A percentile compares a stretch with the other conserved stretches of the same genome.
These are phyloP conservation scores for Stenchaetothrips biformis DNA, from an alignment of 2,888 invertebrate genomes.

Conservation along the genomic window DNA sequence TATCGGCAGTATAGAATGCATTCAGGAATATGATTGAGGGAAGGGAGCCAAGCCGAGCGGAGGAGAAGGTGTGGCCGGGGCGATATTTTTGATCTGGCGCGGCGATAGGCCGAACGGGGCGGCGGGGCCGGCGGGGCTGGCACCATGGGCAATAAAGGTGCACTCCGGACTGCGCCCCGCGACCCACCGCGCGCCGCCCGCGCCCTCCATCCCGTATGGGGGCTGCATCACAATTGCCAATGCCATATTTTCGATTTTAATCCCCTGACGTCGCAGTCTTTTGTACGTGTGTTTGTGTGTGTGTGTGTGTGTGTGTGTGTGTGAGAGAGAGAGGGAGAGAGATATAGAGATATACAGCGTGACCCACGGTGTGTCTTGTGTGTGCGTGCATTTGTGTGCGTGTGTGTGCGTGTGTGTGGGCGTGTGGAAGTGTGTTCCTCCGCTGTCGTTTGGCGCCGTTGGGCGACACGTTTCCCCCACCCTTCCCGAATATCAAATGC, in stretches of 20 bases:
- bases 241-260: slow-evolving; percentile 22
- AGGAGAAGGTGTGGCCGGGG: neutral
- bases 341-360: neutral
- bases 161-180: neutral
- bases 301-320: neutral
- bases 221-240: slow-evolving; percentile 24
- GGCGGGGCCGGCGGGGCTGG: neutral
- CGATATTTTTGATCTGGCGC: slow-evolving; percentile 23
- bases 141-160: slow-evolving; percentile 4
- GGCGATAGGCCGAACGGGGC: neutral
- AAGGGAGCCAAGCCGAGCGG: neutral
- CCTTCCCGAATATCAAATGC: no score
- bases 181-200: neutral
- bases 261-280: neutral
- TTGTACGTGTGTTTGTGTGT: neutral
- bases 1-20: slow-evolving; percentile 3
- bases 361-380: neutral
- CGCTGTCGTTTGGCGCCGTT: no score
- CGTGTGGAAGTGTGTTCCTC: neutral
- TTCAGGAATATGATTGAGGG: slow-evolving; percentile 5
- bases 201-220: neutral
- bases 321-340: neutral
- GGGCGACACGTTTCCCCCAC: no score
- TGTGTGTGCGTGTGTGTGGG: neutral
- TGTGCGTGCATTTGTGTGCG: neutral